Percentiles rank a stretch among this genome's conserved stretches.
These are phyloP conservation scores for Ceratina australensis DNA, from an alignment of 1,140 invertebrate genomes.

Conservation along the genomic window DNA sequence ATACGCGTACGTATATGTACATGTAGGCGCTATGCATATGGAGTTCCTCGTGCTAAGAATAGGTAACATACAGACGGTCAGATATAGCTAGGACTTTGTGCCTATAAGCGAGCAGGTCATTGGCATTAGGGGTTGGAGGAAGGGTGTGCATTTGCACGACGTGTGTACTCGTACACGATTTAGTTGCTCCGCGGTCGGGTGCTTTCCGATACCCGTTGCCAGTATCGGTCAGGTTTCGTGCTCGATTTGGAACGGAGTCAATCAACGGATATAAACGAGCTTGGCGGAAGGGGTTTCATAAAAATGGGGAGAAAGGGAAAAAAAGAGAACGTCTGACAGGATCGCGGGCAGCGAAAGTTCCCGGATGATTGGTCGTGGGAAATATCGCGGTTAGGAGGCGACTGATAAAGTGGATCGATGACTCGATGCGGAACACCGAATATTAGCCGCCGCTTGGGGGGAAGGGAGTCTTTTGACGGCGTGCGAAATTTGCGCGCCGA, in stretches of 20 bases:
- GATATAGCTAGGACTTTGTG: constrained; percentile 73
- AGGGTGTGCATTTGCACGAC: constrained; percentile 66
- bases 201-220: constrained; percentile 41
- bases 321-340: neutral
- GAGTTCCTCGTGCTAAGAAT: constrained; percentile 72
- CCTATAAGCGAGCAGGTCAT: constrained; percentile 75
- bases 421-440: constrained; percentile 49
- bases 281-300: neutral
- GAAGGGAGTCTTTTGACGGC: neutral
- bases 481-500: constrained; percentile 48
- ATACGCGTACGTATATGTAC: constrained; percentile 42
- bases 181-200: constrained; percentile 46
- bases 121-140: constrained; percentile 73
- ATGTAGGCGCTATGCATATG: constrained; percentile 60
- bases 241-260: constrained; percentile 25
- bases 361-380: constrained; percentile 63
- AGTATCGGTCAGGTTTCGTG: constrained; percentile 39
- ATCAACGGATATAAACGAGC: neutral
- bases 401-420: constrained; percentile 65
- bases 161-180: constrained; percentile 53
- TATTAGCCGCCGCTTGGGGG: constrained; percentile 31
- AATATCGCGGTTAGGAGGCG: constrained; percentile 63
- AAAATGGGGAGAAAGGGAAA: constrained; percentile 14
- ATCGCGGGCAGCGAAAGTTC: constrained; percentile 53
- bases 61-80: constrained; percentile 71